Percentiles rank a stretch among this genome's conserved stretches.
Evolutionary conservation across 2,113 vertebrate species (phyloP).

Genomic region (Tetrao urogallus): DNA sequence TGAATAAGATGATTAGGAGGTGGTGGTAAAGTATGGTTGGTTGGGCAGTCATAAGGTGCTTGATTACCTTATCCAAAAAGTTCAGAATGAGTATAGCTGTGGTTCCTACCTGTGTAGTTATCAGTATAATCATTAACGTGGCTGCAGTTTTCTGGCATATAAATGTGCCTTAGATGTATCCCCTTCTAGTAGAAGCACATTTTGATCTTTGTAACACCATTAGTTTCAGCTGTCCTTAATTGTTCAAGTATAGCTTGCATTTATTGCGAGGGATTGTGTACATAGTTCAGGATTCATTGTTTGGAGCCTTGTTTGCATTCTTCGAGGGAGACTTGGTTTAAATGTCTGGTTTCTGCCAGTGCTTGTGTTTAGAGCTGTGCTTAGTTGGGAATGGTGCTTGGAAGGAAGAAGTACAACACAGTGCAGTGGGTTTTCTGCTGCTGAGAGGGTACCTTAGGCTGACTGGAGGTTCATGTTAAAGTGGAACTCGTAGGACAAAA

Average conservation of each 20-base stretch:
- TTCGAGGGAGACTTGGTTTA: background rate
- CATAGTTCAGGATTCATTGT: background rate
- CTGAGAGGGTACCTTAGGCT: background rate
- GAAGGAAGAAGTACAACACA: background rate
- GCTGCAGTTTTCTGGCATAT: background rate
- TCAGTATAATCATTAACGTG: background rate
- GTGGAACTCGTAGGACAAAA: background rate
- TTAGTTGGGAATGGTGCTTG: background rate
- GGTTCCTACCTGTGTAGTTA: background rate
- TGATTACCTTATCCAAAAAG: background rate
- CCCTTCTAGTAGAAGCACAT: background rate
- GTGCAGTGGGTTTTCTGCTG: background rate
- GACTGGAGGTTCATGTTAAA: background rate
- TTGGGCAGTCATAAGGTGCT: background rate
- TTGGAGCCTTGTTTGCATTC: background rate
- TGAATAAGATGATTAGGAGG: background rate
- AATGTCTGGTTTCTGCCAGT: background rate
- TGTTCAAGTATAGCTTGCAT: background rate
- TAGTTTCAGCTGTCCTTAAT: background rate
- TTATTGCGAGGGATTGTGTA: background rate
- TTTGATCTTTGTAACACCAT: background rate
- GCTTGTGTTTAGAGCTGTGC: background rate
- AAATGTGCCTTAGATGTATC: conserved; percentile 36
- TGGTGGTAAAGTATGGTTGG: background rate
- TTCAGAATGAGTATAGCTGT: background rate